Base-by-base conservation (phyloP, 2,888 invertebrate genomes). In the Tortricodes alternella region DNA sequence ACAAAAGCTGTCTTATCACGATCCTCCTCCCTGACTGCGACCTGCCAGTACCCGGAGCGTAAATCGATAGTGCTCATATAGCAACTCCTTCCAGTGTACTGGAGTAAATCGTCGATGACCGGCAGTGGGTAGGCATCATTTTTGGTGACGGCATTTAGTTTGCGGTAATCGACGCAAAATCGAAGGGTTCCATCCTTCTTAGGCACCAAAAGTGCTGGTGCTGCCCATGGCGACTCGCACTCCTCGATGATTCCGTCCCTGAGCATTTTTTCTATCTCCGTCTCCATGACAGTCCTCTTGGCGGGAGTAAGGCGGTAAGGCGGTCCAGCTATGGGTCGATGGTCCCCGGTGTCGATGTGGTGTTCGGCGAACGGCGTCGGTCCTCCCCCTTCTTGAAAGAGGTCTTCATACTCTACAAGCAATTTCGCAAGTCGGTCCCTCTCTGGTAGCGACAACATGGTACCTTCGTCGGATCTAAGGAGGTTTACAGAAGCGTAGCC, bases 71-170 rank as follows among this genome's bases (percentile, higher is more conserved):
- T n/a, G n/a, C 71, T 65, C 73, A 79, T 76, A 8, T 60, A 62
- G 19, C 64, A 59, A 2, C 64, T 61, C 5, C 57, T 59, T 52
- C 70, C 73, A 0, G 77, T 70, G 0, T 60, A 64, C 37, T 80
- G 76, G 4, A 84, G 46, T 16, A 79, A 55, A 15, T 83, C 81
- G 46, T 82, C 81, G 19, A 84, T 78, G 2, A 68, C 51, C 1
- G 83, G 82, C 9, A 82, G 48, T 0, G 78, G 78, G 35, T 81
- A 83, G 53, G 68, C 32, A 67, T 63, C 62, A 23, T 58, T 39
- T 19, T 62, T 62, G 1, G 65, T 70, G 5, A 67, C 29, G 5
- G 53, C 41, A 16, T 67, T 65, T 2, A 68, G 32, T 8, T 46
- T 59, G 0, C 78, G 59, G 43, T 78, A 81, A 46, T 81, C 77